Conservation (phyloP, 2,888 invertebrate genomes). For the Lypha dubia region DNA sequence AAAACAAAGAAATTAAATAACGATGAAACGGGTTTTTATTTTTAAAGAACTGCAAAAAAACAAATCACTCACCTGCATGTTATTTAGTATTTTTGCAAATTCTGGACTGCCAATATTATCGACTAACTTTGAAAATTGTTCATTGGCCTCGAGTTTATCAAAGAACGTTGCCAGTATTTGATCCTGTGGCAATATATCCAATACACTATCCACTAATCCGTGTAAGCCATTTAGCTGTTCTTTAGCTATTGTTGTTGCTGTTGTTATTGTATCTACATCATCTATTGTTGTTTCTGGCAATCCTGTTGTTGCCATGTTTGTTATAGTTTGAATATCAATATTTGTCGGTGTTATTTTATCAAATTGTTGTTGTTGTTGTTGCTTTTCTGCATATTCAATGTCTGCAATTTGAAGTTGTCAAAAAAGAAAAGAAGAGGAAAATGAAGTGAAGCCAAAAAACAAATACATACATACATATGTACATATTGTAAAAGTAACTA, state of each 20-base stretch:
- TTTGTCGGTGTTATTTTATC: constrained; percentile 49
- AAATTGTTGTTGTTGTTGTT: constrained; percentile 57
- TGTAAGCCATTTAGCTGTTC: constrained; percentile 80
- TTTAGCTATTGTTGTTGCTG: constrained; percentile 62
- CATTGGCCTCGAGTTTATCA: constrained; percentile 81
- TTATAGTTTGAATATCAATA: constrained; percentile 60
- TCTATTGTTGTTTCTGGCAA: constrained; percentile 40
- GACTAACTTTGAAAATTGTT: constrained; percentile 80
- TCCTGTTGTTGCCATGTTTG: constrained; percentile 21
- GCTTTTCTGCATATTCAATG: constrained; percentile 56
- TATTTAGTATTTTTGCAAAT: constrained; percentile 79
- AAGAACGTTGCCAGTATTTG: constrained; percentile 82
- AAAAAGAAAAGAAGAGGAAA: not conserved
- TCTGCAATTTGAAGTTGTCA: constrained; percentile 19
- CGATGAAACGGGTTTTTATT: constrained; percentile 48
- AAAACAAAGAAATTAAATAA: constrained; percentile 36
- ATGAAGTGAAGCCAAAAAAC: not conserved
- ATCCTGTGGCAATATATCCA: constrained; percentile 82
- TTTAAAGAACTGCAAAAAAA: not conserved
- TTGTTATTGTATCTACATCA: no score
- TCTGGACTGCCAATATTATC: constrained; percentile 80
- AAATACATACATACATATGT: no score
- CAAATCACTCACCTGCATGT: constrained; percentile 79
- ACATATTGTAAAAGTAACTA: constrained; percentile 7
- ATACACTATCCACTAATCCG: constrained; percentile 81